A percentile compares a stretch with the other conserved stretches of the same genome.
Evolutionary conservation across 2,888 invertebrate species (phyloP).

Genomic region (Hemicrepidius hirtus): DNA sequence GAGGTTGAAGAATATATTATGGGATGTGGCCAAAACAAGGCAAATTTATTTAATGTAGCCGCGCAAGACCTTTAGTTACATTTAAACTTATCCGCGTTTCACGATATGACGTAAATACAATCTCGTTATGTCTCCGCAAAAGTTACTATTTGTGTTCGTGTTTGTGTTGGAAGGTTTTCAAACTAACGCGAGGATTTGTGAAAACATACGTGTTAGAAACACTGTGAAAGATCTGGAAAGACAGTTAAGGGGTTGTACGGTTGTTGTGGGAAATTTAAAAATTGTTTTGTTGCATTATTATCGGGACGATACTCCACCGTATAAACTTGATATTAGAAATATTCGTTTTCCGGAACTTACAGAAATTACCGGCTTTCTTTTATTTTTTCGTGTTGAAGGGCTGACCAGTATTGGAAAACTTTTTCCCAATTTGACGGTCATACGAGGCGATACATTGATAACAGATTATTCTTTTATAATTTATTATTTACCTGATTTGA

Average conservation of each 20-base stretch:
- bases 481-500: conserved; percentile 79
- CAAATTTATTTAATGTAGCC: conserved; percentile 5
- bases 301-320: not conserved
- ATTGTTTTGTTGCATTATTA: conserved; percentile 79
- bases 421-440: conserved; percentile 92
- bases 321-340: conserved; percentile 51
- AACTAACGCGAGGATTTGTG: conserved; percentile 72
- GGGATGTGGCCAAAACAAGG: conserved; percentile 3
- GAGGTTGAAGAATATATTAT: conserved; percentile 4
- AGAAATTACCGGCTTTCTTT: conserved; percentile 89
- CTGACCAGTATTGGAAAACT: conserved; percentile 82
- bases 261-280: conserved; percentile 86
- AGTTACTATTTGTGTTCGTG: conserved; percentile 10
- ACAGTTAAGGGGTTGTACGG: conserved; percentile 78
- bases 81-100: not conserved
- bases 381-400: conserved; percentile 85
- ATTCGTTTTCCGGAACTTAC: conserved; percentile 80
- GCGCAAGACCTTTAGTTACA: conserved; percentile 6
- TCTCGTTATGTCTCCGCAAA: not conserved
- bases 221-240: conserved; percentile 68
- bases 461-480: conserved; percentile 88
- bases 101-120: not conserved
- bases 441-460: conserved; percentile 86
- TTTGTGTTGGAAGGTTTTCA: not conserved
- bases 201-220: conserved; percentile 77